Evolutionary conservation across 2,888 invertebrate species (phyloP).

Genomic region (Bursaphelenchus okinawaensis): DNA sequence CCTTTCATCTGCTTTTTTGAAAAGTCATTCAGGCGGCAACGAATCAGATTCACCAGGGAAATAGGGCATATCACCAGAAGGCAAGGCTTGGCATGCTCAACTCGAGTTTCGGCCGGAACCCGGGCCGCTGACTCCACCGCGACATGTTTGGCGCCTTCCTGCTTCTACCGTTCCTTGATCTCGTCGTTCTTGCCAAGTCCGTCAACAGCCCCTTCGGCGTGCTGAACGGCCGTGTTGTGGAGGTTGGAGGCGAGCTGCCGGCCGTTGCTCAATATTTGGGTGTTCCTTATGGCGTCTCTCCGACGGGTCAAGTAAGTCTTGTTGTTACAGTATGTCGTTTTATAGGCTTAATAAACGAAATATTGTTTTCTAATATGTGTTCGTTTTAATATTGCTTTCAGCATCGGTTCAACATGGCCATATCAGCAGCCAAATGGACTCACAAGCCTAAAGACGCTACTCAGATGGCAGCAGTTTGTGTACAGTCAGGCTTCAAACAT

Average conservation of each 20-base stretch:
- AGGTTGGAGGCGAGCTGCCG: conserved; percentile 38
- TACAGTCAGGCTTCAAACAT: conserved; percentile 50
- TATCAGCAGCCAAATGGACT: conserved; percentile 57
- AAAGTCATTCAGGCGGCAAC: not conserved
- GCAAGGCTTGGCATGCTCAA: not conserved
- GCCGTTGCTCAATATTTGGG: conserved; percentile 55
- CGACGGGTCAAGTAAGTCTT: conserved; percentile 40
- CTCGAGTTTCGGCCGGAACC: not conserved
- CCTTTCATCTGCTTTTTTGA: not conserved
- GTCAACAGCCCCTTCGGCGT: conserved; percentile 38
- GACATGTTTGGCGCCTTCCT: not conserved
- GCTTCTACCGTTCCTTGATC: not conserved
- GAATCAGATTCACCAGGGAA: not conserved
- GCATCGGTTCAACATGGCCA: conserved; percentile 57
- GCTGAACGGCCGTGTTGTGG: conserved; percentile 27
- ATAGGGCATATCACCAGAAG: not conserved
- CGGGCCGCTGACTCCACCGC: not conserved
- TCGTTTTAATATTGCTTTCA: too few species aligned
- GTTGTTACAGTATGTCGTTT: not conserved
- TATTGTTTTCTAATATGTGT: too few species aligned
- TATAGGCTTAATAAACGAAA: not conserved
- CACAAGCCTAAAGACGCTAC: conserved; percentile 51
- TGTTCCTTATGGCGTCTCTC: conserved; percentile 55
- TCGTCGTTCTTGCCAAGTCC: conserved; percentile 12
- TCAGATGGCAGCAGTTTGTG: conserved; percentile 42